Evolutionary conservation across 1,140 invertebrate species (phyloP), one percentile per base, ranked within the genome.

Genomic region (Drosophila burlai): DNA sequence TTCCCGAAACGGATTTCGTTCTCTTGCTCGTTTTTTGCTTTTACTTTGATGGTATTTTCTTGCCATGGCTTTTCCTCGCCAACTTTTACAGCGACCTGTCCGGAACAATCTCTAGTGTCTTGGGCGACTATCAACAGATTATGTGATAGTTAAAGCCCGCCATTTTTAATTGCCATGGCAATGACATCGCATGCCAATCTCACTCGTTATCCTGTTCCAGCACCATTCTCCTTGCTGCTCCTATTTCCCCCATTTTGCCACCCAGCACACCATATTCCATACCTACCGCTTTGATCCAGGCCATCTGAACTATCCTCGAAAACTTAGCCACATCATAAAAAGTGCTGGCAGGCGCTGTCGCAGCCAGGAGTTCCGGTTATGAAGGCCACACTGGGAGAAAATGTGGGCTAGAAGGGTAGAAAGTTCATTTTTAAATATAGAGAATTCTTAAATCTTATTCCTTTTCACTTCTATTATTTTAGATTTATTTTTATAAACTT

Each of bases 101-200:
- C n/a, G 26, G n/a, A 34, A 62, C 72, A 59, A 76, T 81, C 59
- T 61, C 52, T 63, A 36, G 69, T 72, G 61, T 62, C 77, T 84
- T 77, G 55, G 80, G 77, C 38, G 83, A 72, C 79, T 81, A 82
- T 83, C 55, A 75, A 86, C 65, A 86, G 79, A 71, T 85, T 85
- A 72, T 54, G 82, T 40, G 63, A 80, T 69, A 81, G 83, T 85
- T 82, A 75, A 79, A 80, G 75, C 72, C 61, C 63, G 76, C 55
- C 76, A 87, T 86, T 86, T 86, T 86, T 86, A 86, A 86, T 86
- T 86, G 76, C 80, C 76, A 76, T 73, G 67, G 80, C 83, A 86
- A 86, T 77, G 79, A 86, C 77, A 86, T 86, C 77, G 63, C 72
- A 67, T 67, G 49, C 67, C 67, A 71, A 69, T 52, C 67, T 55